Evolutionary conservation across 2,888 invertebrate species (phyloP).

Genomic region (Drosophila limbata): DNA sequence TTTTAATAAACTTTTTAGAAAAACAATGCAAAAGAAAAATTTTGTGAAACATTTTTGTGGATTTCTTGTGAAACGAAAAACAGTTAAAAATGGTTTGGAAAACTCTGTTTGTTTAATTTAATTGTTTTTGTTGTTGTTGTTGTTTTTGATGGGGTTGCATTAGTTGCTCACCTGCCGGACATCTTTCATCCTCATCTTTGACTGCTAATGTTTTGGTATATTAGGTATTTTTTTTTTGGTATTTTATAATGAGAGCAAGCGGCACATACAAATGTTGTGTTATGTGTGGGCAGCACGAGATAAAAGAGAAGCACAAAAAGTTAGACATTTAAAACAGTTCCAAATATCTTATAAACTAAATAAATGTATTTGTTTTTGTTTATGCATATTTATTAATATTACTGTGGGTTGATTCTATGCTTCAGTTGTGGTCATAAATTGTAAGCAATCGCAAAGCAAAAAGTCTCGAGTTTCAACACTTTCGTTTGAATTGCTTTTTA

Average conservation of each 20-base stretch:
- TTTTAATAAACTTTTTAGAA: constrained; percentile 17
- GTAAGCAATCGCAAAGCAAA: constrained; percentile 24
- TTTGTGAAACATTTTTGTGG: constrained; percentile 21
- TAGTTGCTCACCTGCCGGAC: constrained; percentile 88
- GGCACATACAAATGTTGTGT: constrained; percentile 59
- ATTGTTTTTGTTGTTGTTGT: constrained; percentile 32
- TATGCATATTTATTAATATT: constrained; percentile 29
- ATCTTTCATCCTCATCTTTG: constrained; percentile 89
- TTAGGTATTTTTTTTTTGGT: constrained; percentile 28
- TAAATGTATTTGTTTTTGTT: constrained; percentile 21
- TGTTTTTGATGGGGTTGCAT: constrained; percentile 61
- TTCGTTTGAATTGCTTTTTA: constrained; percentile 51
- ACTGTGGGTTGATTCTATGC: constrained; percentile 17
- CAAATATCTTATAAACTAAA: constrained; percentile 31
- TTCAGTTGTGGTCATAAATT: constrained; percentile 38
- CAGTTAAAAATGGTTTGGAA: constrained; percentile 26
- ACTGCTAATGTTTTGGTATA: constrained; percentile 86
- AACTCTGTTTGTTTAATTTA: constrained; percentile 27
- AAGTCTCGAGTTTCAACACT: constrained; percentile 67
- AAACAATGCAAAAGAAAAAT: constrained; percentile 29
- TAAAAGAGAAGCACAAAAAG: constrained; percentile 70
- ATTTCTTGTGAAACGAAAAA: constrained; percentile 44
- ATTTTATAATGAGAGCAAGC: constrained; percentile 56
- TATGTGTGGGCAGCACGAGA: constrained; percentile 44
- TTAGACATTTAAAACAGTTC: constrained; percentile 54